Evolutionary conservation across 2,113 vertebrate genomes (phyloP).

Genomic region (Muscicapa adusta): DNA sequence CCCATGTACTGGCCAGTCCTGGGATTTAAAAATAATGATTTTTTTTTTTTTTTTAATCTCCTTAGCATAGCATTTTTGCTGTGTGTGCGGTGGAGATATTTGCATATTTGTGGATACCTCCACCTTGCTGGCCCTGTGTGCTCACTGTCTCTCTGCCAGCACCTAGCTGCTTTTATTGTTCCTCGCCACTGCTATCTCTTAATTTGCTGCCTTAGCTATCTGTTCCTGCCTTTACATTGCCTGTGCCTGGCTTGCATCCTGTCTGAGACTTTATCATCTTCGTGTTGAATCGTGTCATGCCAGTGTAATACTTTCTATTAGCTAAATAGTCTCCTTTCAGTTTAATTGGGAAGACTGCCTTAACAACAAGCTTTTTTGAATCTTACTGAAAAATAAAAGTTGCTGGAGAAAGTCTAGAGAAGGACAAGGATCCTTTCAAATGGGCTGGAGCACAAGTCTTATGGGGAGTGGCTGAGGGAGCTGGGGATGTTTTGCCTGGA

Average conservation of each 20-base stretch:
- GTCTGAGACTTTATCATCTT: not conserved
- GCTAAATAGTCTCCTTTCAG: not conserved
- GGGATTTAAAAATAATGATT: not conserved
- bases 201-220: not conserved
- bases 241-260: not conserved
- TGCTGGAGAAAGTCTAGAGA: not conserved
- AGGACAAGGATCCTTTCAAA: not conserved
- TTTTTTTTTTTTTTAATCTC: not conserved
- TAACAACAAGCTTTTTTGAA: not conserved
- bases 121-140: not conserved
- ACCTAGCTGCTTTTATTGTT: not conserved
- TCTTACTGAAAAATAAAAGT: not conserved
- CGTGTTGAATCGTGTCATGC: not conserved
- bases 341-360: not conserved
- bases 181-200: not conserved
- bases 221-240: not conserved
- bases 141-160: not conserved
- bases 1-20: not conserved
- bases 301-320: not conserved
- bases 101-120: not conserved
- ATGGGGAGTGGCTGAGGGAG: too few species aligned
- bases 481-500: not conserved
- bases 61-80: not conserved
- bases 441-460: not conserved
- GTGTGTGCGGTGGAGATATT: not conserved